Evolutionary conservation across 2,888 invertebrate species (phyloP), one percentile per base, ranked within the genome.

Genomic region (Emmelina monodactyla): DNA sequence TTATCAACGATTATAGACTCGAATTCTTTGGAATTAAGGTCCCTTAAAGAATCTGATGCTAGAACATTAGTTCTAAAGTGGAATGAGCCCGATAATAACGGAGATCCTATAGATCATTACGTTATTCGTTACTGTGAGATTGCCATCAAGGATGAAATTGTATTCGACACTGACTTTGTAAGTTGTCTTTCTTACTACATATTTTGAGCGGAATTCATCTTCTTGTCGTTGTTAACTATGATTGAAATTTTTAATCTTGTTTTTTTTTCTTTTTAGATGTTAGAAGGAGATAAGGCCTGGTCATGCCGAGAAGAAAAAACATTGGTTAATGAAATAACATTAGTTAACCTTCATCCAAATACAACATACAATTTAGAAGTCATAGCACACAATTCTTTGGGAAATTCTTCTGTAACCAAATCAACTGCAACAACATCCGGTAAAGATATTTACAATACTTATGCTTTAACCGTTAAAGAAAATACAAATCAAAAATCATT

Each of bases 71-170:
- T 58, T n/a, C 47, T 76, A 10, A 65, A 55, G 43, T 73, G 76
- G 70, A 60, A 58, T 37, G 46, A 48, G 3, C 55, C 65, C 0
- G 58, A 62, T 28, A 48, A 58, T 36, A 69, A 65, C 36, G 72
- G 66, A 2, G 68, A 64, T 3, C 60, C 61, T 0, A 64, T 76
- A 9, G 68, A 76, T 38, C 61, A 52, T 38, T 76, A 71, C 40
- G 41, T 43, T 9, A 38, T 78, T 16, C 52, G 53, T 40, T 69
- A 71, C 40, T 78, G 76, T 34, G n/a, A n/a, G n/a, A n/a, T n/a
- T n/a, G n/a, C n/a, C n/a, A n/a, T n/a, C n/a, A n/a, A n/a, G n/a
- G n/a, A n/a, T n/a, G n/a, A n/a, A n/a, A n/a, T n/a, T n/a, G n/a
- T n/a, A n/a, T n/a, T n/a, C n/a, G n/a, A n/a, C n/a, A n/a, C n/a